A percentile compares a stretch with the other conserved stretches of the same genome.
Evolutionary conservation across 1,140 invertebrate genomes (phyloP).

Genomic region (Hirudo medicinalis): DNA sequence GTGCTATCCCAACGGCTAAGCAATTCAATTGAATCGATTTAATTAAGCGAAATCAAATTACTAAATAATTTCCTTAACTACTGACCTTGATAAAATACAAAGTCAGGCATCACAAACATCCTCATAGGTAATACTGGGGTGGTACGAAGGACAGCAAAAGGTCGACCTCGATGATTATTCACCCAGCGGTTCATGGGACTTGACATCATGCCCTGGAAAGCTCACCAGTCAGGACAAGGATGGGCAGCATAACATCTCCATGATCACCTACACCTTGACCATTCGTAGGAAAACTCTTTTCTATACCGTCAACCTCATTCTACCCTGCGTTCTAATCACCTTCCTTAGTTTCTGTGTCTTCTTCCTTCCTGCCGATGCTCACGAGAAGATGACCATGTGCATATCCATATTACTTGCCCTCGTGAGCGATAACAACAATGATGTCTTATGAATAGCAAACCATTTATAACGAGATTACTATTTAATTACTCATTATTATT

Average conservation of each 20-base stretch:
- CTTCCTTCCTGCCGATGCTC: slow-evolving; percentile 69
- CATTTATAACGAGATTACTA: background rate
- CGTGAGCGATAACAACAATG: slow-evolving; percentile 21
- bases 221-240: slow-evolving; percentile 17
- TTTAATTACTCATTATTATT: slow-evolving; percentile 5
- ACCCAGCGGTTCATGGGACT: slow-evolving; percentile 97
- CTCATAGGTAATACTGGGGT: slow-evolving; percentile 46
- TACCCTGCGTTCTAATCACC: slow-evolving; percentile 93
- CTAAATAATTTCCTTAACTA: too few species aligned
- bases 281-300: slow-evolving; percentile 93
- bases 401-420: slow-evolving; percentile 97
- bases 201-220: slow-evolving; percentile 73
- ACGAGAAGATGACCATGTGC: slow-evolving; percentile 70
- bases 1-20: too few species aligned
- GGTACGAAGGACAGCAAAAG: slow-evolving; percentile 84
- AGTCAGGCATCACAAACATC: too few species aligned
- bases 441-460: too few species aligned
- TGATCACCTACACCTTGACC: slow-evolving; percentile 16
- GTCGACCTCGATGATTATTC: slow-evolving; percentile 90
- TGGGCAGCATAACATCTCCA: slow-evolving; percentile 17
- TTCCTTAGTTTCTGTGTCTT: slow-evolving; percentile 96
- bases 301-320: slow-evolving; percentile 96
- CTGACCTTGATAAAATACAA: too few species aligned
- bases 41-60: too few species aligned
- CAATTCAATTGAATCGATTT: too few species aligned